Conservation (phyloP, 2,113 vertebrate genomes). For the Stegastes partitus region DNA sequence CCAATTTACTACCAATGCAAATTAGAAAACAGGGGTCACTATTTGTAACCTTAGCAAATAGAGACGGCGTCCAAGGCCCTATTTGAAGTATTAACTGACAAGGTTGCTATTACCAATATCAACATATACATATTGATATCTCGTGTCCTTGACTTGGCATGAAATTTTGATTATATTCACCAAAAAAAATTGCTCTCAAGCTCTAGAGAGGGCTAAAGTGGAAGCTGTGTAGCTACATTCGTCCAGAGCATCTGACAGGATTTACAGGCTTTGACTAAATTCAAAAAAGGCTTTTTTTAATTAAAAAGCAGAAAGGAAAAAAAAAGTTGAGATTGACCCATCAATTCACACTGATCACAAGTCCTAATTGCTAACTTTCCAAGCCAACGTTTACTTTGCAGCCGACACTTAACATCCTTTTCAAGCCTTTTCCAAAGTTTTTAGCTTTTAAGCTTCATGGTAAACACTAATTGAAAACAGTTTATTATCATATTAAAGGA, state of each 20-base stretch:
- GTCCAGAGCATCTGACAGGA: background rate
- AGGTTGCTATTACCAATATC: background rate
- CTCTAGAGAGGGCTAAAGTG: background rate
- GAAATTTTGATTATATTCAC: constrained; percentile 40
- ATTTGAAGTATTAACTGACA: background rate
- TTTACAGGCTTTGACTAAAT: constrained; percentile 6
- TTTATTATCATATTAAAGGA: constrained; percentile 67
- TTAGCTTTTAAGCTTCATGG: constrained; percentile 45
- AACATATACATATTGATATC: constrained; percentile 20
- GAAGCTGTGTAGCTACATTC: constrained; percentile 5
- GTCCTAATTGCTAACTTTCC: constrained; percentile 25
- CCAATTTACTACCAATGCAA: constrained; percentile 44
- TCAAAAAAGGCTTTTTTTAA: constrained; percentile 43
- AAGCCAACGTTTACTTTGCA: constrained; percentile 39
- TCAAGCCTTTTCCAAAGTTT: constrained; percentile 46
- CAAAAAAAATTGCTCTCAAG: background rate
- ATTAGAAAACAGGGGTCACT: constrained; percentile 46
- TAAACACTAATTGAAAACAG: constrained; percentile 71
- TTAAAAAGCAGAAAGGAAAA: constrained; percentile 38
- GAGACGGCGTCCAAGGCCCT: constrained; percentile 5
- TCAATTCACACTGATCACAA: constrained; percentile 11
- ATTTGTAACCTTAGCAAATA: constrained; percentile 29
- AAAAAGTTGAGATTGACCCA: constrained; percentile 41
- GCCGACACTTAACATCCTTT: constrained; percentile 40
- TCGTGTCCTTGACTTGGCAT: background rate